Evolutionary conservation across 2,797 vertebrate genomes (phyloP).

Genomic region (Siniperca undulata): DNA sequence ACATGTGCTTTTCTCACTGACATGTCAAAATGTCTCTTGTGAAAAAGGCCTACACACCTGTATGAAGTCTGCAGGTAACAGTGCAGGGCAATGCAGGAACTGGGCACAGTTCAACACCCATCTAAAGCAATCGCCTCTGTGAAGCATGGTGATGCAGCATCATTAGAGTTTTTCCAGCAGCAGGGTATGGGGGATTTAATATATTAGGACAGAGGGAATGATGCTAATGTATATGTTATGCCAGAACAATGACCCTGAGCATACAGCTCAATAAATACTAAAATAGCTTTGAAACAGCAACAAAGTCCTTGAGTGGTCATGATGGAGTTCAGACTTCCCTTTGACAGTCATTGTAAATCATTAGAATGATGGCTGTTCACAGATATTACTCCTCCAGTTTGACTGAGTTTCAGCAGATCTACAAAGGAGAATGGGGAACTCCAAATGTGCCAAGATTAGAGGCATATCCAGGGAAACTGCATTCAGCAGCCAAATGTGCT

Average conservation of each 20-base stretch:
- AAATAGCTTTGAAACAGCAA: neutral
- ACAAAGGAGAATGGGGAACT: neutral
- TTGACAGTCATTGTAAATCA: neutral
- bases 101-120: neutral
- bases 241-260: slow-evolving; percentile 4
- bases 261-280: neutral
- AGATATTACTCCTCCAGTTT: slow-evolving; percentile 3
- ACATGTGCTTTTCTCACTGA: neutral
- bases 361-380: slow-evolving; percentile 1
- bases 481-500: slow-evolving; percentile 17
- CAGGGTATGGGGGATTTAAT: neutral
- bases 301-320: neutral
- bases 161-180: neutral
- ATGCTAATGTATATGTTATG: neutral
- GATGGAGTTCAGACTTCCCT: neutral
- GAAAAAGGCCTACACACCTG: neutral
- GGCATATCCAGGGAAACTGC: slow-evolving; percentile 19
- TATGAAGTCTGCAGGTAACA: neutral
- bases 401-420: slow-evolving; percentile 6
- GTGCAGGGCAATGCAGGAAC: neutral
- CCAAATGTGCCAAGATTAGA: slow-evolving; percentile 12
- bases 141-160: neutral
- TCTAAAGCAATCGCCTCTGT: neutral
- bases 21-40: neutral
- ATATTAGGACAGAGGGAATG: neutral